These are phyloP conservation scores for Euleptes europaea DNA, from an alignment of 2,113 vertebrate species.

Conservation along the genomic window DNA sequence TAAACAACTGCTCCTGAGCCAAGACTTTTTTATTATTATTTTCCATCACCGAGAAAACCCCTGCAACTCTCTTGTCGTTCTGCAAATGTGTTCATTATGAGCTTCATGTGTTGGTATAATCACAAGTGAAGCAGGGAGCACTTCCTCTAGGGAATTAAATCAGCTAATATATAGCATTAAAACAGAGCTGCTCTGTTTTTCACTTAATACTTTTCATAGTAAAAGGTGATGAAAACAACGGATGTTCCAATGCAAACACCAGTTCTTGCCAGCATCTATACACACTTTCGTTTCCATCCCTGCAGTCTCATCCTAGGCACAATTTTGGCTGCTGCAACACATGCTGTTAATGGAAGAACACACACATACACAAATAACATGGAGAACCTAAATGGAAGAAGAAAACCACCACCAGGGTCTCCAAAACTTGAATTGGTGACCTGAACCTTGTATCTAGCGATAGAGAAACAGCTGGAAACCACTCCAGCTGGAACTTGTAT, in stretches of 20 bases:
- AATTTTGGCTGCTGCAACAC: background rate
- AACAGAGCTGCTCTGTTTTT: background rate
- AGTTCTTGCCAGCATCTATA: background rate
- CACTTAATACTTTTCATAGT: background rate
- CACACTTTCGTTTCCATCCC: background rate
- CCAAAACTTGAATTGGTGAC: background rate
- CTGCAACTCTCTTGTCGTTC: background rate
- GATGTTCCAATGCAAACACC: background rate
- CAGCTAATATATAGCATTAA: background rate
- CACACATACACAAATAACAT: no score
- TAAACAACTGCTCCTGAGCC: background rate
- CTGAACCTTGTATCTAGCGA: no score
- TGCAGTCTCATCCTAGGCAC: background rate
- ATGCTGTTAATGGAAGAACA: background rate
- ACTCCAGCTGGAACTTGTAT: no score
- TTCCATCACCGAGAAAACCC: background rate
- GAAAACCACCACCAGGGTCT: no score
- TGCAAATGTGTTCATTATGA: background rate
- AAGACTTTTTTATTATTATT: background rate
- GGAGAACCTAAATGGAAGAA: no score
- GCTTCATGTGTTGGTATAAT: background rate
- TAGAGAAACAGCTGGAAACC: no score
- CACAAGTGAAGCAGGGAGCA: slow-evolving; percentile 3
- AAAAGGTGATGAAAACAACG: background rate
- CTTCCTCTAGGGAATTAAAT: background rate